A percentile compares a stretch with the other conserved stretches of the same genome.
These are phyloP conservation scores for Drosophila quadrilineata DNA, from an alignment of 1,140 invertebrate genomes.

Conservation along the genomic window DNA sequence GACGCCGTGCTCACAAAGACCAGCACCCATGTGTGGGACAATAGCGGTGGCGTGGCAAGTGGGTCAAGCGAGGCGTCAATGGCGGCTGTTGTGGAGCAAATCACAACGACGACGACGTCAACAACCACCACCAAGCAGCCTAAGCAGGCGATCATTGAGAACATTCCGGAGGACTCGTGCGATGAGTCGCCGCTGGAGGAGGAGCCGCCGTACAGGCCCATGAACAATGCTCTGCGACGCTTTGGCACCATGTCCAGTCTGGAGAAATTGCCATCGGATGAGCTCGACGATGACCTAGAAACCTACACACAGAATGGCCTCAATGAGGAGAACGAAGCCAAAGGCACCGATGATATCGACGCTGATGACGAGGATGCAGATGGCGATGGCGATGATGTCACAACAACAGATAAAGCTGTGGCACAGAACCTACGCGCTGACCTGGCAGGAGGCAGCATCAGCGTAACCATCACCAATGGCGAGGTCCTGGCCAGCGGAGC, in stretches of 20 bases:
- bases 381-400: constrained; percentile 56
- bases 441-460: constrained; percentile 17
- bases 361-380: constrained; percentile 58
- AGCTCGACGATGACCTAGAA: constrained; percentile 67
- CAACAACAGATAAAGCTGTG: constrained; percentile 75
- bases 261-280: constrained; percentile 84
- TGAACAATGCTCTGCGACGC: constrained; percentile 83
- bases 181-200: constrained; percentile 83
- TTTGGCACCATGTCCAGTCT: constrained; percentile 90
- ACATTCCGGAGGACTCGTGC: constrained; percentile 82
- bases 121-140: constrained; percentile 57
- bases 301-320: constrained; percentile 45
- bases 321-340: constrained; percentile 16
- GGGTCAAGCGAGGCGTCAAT: neutral
- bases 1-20: constrained; percentile 82
- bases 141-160: constrained; percentile 70
- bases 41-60: constrained; percentile 36
- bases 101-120: constrained; percentile 49
- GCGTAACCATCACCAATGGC: constrained; percentile 33
- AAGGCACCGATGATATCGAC: constrained; percentile 59
- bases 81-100: neutral
- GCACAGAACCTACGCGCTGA: constrained; percentile 48
- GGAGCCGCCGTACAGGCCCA: constrained; percentile 83
- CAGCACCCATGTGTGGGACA: constrained; percentile 77
- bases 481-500: constrained; percentile 82